These are phyloP conservation scores for Diorhabda sublineata DNA, from an alignment of 1,140 invertebrate species.

Conservation along the genomic window DNA sequence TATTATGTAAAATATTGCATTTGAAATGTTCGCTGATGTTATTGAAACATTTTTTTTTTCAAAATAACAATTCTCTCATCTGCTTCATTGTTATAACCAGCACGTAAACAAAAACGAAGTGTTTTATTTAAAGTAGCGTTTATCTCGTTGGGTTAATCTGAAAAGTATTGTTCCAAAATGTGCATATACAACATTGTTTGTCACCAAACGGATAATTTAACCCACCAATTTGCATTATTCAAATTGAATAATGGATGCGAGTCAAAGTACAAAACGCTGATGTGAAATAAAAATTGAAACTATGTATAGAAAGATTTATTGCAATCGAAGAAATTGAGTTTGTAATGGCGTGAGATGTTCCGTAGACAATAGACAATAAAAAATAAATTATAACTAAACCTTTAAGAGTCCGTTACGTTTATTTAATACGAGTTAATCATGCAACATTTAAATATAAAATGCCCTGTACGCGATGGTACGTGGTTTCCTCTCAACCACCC, in stretches of 20 bases:
- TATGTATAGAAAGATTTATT: constrained; percentile 34
- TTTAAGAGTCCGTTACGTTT: constrained; percentile 46
- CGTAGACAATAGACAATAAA: constrained; percentile 44
- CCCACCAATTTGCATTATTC: not conserved
- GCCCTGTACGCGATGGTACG: constrained; percentile 45
- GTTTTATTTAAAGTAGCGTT: not conserved
- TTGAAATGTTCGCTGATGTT: too few relatives aligned
- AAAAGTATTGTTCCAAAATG: constrained; percentile 3
- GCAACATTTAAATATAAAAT: constrained; percentile 48
- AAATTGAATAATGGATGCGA: not conserved
- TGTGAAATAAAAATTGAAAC: constrained; percentile 14
- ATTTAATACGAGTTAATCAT: constrained; percentile 49
- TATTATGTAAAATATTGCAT: too few relatives aligned
- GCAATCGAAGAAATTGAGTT: constrained; percentile 41
- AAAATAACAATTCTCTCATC: too few relatives aligned
- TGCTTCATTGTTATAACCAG: too few relatives aligned
- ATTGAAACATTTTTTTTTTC: too few relatives aligned
- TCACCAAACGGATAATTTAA: not conserved
- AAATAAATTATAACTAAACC: constrained; percentile 47
- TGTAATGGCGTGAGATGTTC: constrained; percentile 43
- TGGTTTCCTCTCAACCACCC: constrained; percentile 19
- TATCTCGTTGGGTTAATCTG: not conserved
- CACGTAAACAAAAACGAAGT: not conserved
- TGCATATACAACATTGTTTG: not conserved
- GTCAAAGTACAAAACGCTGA: constrained; percentile 3